Conservation (phyloP, 2,797 vertebrate genomes). For the Rhabdophis nuchalis region DNA sequence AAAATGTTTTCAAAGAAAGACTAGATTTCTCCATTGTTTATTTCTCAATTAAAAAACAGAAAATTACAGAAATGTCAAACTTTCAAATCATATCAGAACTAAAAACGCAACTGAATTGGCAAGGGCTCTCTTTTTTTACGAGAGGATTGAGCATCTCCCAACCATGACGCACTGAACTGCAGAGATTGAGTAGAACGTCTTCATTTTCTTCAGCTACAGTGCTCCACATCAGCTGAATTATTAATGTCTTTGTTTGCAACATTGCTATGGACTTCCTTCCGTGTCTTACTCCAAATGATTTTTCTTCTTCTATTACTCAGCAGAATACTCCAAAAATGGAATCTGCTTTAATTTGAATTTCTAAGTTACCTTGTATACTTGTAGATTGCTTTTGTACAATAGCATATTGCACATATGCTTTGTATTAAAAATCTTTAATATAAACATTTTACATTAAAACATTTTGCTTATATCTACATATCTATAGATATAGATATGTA, state of each 20-base stretch:
- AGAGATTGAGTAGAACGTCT: conserved; percentile 2
- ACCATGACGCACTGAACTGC: conserved; percentile 42
- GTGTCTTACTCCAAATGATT: rapidly evolving
- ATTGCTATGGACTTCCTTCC: rapidly evolving
- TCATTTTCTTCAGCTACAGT: conserved; percentile 1
- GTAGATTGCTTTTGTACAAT: background rate
- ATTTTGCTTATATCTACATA: background rate
- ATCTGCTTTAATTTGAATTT: background rate
- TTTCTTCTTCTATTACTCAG: background rate
- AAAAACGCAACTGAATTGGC: conserved; percentile 7
- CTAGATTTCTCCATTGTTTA: conserved; percentile 20
- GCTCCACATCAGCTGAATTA: conserved; percentile 40
- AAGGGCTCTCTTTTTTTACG: conserved; percentile 19
- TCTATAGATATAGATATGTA: background rate
- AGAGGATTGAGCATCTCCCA: conserved; percentile 57
- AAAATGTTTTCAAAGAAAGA: background rate
- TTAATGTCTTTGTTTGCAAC: background rate
- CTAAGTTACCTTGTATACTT: background rate
- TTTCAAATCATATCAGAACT: background rate
- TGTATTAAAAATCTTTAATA: background rate
- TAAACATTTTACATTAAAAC: background rate
- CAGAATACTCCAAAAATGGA: background rate
- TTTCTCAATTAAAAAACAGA: conserved; percentile 31
- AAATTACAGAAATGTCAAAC: conserved; percentile 40
- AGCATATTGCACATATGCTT: background rate